Base-by-base conservation (phyloP, 2,888 invertebrate species). In the Prostheceraeus crozeri region DNA sequence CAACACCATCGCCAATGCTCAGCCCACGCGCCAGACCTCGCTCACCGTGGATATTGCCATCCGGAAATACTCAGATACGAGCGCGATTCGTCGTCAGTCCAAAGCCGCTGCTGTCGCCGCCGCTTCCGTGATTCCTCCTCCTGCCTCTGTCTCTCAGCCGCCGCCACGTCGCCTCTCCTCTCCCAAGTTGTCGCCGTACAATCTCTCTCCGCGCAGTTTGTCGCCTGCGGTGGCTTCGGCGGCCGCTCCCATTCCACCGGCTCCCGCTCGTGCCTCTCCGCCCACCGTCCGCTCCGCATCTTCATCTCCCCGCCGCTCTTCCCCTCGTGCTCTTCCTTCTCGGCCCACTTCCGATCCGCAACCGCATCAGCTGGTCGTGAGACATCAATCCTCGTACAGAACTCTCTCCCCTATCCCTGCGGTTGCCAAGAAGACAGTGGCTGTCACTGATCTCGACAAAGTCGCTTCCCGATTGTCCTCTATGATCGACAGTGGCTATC, bases 101-200 rank as follows among this genome's bases (percentile, higher is more conserved):
- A n/a, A n/a, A n/a, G 2, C 2, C 2, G 2, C 36, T 19, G 6
- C 36, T 36, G 6, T 4, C 19, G 6, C 3, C 36, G 36, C 36
- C 36, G 36, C 33, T 11, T 11, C 11, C n/a, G n/a, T n/a, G n/a
- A n/a, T n/a, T n/a, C 55, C 25, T 4, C 48, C 28, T 4, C 48
- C 48, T 6, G 27, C 27, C 19, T 28, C 48, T 6, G 28, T 6
- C 11, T 25, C 23, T n/a, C 48, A 48, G 48, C 8, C 6, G 19
- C 6, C n/a, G 19, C 11, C 48, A 25, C n/a, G n/a, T n/a, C n/a
- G n/a, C n/a, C n/a, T n/a, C 19, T 23, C 36, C 36, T 55, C 55
- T 16, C 55, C 55, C 2, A 28, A 55, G 6, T 36, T 55, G 6
- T 55, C 55, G 53, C 55, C 55, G 30, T 55, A 55, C 55, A 55